Evolutionary conservation across 1,140 invertebrate genomes (phyloP), one percentile per base, ranked within the genome.

Genomic region (Leptinotarsa defecta): DNA sequence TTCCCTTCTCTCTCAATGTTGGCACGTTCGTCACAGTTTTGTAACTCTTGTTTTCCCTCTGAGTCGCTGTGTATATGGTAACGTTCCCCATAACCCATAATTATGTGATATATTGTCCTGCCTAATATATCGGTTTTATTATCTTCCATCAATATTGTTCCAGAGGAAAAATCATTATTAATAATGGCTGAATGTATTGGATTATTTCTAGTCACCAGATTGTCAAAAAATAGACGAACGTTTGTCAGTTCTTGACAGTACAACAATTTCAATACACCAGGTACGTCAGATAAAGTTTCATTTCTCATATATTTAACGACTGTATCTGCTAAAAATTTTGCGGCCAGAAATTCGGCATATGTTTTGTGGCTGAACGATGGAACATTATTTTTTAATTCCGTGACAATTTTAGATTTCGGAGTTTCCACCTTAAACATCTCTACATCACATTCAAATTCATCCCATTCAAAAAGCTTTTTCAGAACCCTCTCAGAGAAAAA

Each of bases 321-420:
- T 17, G 13, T 57, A 19, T 57, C 52, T 5, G 52, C 52, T 52
- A 70, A 19, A 34, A 34, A 70, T 22, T 24, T 48, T 13, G 68
- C 68, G 1, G 68, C 68, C 19, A 70, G 17, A 49, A 70, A 70
- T 20, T 70, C 68, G 13, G 68, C 68, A 52, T 70, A 70, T 20
- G 68, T 70, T 70, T 52, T 70, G 48, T 70, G 68, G 20, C 48
- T 70, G 48, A 70, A 70, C 19, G 49, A 19, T 70, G 68, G 68
- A 49, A 49, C 5, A 52, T 48, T 22, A n/a, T 22, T 52, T 70
- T 19, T 48, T 0, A 11, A 4, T 24, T 52, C 68, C 13, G 43
- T 70, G 6, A 57, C n/a, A 19, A 70, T n/a, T 20, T 20, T 20
- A 15, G 20, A 20, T 52, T 52, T 70, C 19, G 48, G 8, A 52